These are phyloP conservation scores for Megalonaias nervosa DNA, from an alignment of 1,140 invertebrate species.

Conservation along the genomic window DNA sequence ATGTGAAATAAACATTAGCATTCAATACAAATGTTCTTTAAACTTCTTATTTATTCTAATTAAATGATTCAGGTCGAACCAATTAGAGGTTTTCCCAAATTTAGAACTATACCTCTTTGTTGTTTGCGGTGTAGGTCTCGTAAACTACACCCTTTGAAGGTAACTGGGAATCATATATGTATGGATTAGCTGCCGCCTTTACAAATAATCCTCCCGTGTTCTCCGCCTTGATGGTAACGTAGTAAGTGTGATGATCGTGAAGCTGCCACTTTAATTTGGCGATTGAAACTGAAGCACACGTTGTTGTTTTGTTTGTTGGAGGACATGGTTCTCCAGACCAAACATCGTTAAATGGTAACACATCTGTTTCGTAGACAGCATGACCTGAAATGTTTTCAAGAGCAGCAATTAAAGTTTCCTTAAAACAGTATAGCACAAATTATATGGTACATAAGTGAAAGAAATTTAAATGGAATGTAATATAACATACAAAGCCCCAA, in stretches of 20 bases:
- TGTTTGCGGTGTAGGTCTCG: slow-evolving; percentile 6
- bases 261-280: slow-evolving; percentile 19
- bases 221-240: slow-evolving; percentile 22
- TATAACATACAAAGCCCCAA: no score
- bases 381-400: slow-evolving; percentile 14
- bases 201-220: slow-evolving; percentile 28
- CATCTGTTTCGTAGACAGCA: slow-evolving; percentile 5
- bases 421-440: no score
- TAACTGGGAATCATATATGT: slow-evolving; percentile 22
- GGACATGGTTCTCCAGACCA: not conserved
- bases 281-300: slow-evolving; percentile 24
- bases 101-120: not conserved
- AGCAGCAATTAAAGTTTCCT: no score
- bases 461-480: no score
- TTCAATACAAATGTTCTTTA: not conserved
- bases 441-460: no score
- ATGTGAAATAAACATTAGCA: not conserved
- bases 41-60: not conserved
- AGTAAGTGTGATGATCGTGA: slow-evolving; percentile 29
- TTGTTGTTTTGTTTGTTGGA: not conserved
- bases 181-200: slow-evolving; percentile 9
- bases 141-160: slow-evolving; percentile 30
- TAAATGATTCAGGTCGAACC: not conserved
- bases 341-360: slow-evolving; percentile 12
- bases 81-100: not conserved